These are phyloP conservation scores for Chiloscyllium punctatum DNA, from an alignment of 2,797 vertebrate species.

Conservation along the genomic window DNA sequence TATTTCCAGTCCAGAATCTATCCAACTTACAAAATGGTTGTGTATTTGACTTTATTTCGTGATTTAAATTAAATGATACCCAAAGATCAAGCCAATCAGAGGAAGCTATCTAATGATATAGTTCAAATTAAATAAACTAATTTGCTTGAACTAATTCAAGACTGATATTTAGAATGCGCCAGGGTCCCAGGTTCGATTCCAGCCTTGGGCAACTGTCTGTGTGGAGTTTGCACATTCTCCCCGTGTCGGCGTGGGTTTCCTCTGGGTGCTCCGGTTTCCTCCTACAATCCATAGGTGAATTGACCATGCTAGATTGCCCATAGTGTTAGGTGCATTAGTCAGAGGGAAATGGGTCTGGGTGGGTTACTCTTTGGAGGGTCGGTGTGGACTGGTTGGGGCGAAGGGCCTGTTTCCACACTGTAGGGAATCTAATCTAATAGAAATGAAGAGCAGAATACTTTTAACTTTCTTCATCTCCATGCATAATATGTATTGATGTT, in stretches of 20 bases:
- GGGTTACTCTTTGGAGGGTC: too few species aligned
- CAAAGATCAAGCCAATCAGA: neutral
- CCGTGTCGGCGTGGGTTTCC: too few species aligned
- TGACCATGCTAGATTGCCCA: too few species aligned
- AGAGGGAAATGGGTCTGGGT: too few species aligned
- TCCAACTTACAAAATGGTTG: neutral
- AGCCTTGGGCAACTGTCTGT: too few species aligned
- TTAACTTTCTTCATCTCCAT: neutral
- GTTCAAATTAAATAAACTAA: neutral
- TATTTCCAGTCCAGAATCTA: neutral
- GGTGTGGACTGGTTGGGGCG: too few species aligned
- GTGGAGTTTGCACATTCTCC: too few species aligned
- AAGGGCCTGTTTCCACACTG: too few species aligned
- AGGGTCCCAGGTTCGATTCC: too few species aligned
- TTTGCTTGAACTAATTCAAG: neutral
- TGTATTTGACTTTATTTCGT: neutral
- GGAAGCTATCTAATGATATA: neutral
- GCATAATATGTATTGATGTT: neutral
- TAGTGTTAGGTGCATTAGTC: too few species aligned
- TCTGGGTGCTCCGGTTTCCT: too few species aligned
- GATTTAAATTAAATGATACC: neutral
- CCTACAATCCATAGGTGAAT: too few species aligned
- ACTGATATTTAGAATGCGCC: neutral
- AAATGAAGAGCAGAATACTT: neutral
- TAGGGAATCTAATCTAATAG: neutral